Conservation (phyloP, 2,113 vertebrate genomes). For the Protobothrops mucrosquamatus region DNA sequence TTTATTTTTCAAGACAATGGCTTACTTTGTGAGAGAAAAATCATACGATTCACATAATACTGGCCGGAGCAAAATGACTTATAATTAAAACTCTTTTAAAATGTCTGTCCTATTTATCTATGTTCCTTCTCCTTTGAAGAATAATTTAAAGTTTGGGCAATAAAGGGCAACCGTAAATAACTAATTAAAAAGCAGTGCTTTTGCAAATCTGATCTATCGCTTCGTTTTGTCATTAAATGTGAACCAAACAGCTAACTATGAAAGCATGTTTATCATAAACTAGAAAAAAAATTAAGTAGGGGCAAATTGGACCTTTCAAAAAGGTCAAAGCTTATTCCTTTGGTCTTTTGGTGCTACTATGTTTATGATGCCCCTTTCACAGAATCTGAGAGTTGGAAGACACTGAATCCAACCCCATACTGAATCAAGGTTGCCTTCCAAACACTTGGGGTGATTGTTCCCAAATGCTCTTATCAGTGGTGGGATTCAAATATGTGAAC, state of each 20-base stretch:
- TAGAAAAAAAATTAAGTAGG: constrained; percentile 17
- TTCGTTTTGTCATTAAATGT: constrained; percentile 30
- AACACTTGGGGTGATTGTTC: neutral
- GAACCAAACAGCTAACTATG: constrained; percentile 39
- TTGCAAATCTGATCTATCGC: constrained; percentile 30
- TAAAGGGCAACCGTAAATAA: neutral
- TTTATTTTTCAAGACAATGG: neutral
- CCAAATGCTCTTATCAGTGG: neutral
- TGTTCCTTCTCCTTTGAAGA: neutral
- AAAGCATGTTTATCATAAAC: constrained; percentile 53
- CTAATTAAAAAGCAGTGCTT: constrained; percentile 33
- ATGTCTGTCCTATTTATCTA: neutral
- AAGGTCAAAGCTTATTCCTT: constrained; percentile 28
- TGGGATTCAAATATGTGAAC: too few relatives aligned
- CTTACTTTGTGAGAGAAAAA: neutral
- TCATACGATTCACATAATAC: neutral
- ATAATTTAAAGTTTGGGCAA: constrained; percentile 14
- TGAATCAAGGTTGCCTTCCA: neutral
- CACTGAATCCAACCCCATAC: neutral
- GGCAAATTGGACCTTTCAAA: constrained; percentile 18
- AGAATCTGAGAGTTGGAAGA: neutral
- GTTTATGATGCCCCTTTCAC: constrained; percentile 16
- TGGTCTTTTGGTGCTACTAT: neutral
- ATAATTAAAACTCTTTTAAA: neutral
- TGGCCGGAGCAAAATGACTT: neutral